Base-by-base conservation (phyloP, 2,888 invertebrate genomes). In the Rhimphoctona megacephalus region DNA sequence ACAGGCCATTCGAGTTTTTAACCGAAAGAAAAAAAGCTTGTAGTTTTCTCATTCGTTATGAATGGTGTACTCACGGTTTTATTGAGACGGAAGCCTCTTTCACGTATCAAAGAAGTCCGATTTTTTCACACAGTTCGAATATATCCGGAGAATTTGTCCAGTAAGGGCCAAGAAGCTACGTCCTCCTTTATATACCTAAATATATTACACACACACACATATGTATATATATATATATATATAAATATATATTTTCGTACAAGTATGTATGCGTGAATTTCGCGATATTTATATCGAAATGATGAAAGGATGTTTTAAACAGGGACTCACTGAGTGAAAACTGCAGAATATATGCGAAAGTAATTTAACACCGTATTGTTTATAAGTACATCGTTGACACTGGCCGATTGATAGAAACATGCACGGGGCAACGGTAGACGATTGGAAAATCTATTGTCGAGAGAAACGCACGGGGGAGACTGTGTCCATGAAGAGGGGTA, bases 381-480 rank as follows among this genome's bases (percentile, higher is more conserved):
- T 85, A 87, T 66, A 72, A 72, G 85, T 82, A 82, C 86, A 87
- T 87, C 54, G 81, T 82, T 85, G 77, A 85, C 86, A 81, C 83
- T 77, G 52, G 46, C 70, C 76, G 74, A 57, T 57, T 30, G 78
- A 78, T 67, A 67, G 67, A 67, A 82, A 81, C 85, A 85, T 82
- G 77, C 78, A 81, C 85, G 61, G 67, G 66, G 73, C 52, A 83
- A 81, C 80, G 83, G 54, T 85, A 84, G 84, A 86, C 86, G 84
- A 1, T 85, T 85, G 86, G 85, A 88, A 88, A 88, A 86, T 86
- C 86, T 88, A 86, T 85, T 84, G 85, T 84, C 83, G 85, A 73
- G 76, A 70, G 72, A 74, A 72, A 83, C 80, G 69, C 80, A 67
- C 70, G 46, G 57, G 66, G 73, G 70, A 67, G 81, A 83, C 85